phyloP scores from a whole-genome alignment of 2,888 invertebrate species.

The Galerucella pusilla region DNA sequence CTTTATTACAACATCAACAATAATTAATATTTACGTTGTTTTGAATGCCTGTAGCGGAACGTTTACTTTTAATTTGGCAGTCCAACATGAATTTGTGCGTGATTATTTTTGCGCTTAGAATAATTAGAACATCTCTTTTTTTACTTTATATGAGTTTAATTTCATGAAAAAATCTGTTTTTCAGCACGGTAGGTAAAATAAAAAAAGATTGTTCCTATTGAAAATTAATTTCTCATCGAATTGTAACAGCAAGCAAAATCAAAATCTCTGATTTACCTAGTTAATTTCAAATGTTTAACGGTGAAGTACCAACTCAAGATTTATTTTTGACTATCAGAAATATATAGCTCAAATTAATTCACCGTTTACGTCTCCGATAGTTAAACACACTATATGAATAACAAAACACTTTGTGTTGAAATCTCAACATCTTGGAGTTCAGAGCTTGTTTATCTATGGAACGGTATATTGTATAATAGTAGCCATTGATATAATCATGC shows the following conservation, averaged over 20 bases:
- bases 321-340: not conserved
- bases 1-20: not conserved
- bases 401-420: too few relatives aligned
- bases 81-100: constrained; percentile 17
- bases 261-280: not conserved
- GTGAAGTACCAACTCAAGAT: not conserved
- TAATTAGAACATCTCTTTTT: not conserved
- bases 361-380: not conserved
- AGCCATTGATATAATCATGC: too few relatives aligned
- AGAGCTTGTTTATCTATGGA: too few relatives aligned
- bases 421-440: too few relatives aligned
- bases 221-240: too few relatives aligned
- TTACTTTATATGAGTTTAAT: not conserved
- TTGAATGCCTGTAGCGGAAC: not conserved
- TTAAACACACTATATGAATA: too few relatives aligned
- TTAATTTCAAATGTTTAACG: not conserved
- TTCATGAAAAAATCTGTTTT: not conserved
- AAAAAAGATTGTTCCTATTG: too few relatives aligned
- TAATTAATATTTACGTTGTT: not conserved
- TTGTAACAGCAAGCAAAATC: not conserved
- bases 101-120: not conserved
- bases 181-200: not conserved
- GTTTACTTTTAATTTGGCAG: constrained; percentile 18
- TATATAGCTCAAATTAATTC: not conserved
- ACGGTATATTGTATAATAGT: too few relatives aligned